Percentiles rank a stretch among this genome's conserved stretches.
Conservation (phyloP, 2,113 vertebrate genomes). For the Vidua chalybeata region DNA sequence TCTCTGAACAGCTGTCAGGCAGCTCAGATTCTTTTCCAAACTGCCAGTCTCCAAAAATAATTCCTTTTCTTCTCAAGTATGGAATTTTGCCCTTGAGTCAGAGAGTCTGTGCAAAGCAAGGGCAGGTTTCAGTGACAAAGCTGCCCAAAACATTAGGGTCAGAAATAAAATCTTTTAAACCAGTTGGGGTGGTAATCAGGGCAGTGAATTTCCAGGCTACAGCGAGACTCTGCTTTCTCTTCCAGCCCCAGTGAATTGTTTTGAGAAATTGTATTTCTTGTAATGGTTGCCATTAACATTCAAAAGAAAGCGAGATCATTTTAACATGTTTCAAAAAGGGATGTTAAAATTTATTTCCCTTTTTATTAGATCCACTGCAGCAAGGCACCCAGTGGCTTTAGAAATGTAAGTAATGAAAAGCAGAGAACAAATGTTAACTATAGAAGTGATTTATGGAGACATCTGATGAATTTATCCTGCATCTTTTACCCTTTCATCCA, state of each 20-base stretch:
- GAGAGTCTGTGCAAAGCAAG: neutral
- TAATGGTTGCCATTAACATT: constrained; percentile 22
- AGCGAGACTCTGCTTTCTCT: neutral
- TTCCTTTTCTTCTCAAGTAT: neutral
- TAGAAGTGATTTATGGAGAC: constrained; percentile 56
- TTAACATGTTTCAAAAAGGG: constrained; percentile 44
- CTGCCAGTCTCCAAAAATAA: constrained; percentile 40
- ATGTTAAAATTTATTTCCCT: constrained; percentile 59
- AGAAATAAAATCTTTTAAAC: neutral
- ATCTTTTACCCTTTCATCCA: constrained; percentile 48
- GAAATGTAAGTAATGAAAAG: constrained; percentile 55
- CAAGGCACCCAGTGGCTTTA: constrained; percentile 35
- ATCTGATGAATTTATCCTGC: constrained; percentile 56
- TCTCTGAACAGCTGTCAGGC: constrained; percentile 38
- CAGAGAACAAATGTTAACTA: constrained; percentile 41
- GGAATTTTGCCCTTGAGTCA: constrained; percentile 17
- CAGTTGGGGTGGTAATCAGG: neutral
- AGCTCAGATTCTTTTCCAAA: constrained; percentile 37
- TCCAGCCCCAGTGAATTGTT: neutral
- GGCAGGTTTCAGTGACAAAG: neutral
- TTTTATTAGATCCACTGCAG: constrained; percentile 45
- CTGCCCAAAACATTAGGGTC: neutral
- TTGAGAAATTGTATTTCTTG: neutral
- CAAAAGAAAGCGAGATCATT: constrained; percentile 40
- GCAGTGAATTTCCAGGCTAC: neutral